Evolutionary conservation across 2,888 invertebrate species (phyloP), one percentile per base, ranked within the genome.

Genomic region (Drosophila basisetae): DNA sequence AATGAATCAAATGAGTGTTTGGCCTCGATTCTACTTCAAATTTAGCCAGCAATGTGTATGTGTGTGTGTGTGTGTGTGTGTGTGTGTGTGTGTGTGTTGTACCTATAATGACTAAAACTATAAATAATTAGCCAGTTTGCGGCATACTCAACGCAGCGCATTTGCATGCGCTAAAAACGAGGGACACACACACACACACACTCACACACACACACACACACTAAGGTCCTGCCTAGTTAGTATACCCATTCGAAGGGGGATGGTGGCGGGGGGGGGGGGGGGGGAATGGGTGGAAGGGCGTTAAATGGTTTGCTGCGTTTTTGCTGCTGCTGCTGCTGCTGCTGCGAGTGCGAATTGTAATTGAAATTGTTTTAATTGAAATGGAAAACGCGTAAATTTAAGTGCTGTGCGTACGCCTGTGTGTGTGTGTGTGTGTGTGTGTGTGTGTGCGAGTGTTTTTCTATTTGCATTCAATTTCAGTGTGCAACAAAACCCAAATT

Each of bases 401-500:
- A 85, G 90, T 87, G 82, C 75, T 68, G 64, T 76, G 78, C 69
- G 75, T 76, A 65, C 50, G 30, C 13, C 13, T 65, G 39, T 41
- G 2, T 55, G 43, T 3, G 11, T 22, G 22, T 62, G 70, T 74
- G 60, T 49, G 33, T 13, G 16, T 52, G 53, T 56, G 43, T 68
- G 47, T 55, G 58, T 71, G 52, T 37, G 41, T 59, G 59, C 49
- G 58, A n/a, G 63, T 78, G 86, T 86, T 75, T 80, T 82, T 76
- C 90, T 85, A 89, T 89, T 89, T 89, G 88, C 84, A 89, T 85
- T 89, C 88, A 89, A 85, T 89, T 89, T 87, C 90, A 84, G 71
- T 78, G 66, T 78, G 84, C 90, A 89, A 89, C 84, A 87, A 77
- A 84, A 71, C 80, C 78, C 72, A 84, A 85, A 89, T 87, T 84